Evolutionary conservation across 2,888 invertebrate species (phyloP).

Genomic region (Drosophila emarginata): DNA sequence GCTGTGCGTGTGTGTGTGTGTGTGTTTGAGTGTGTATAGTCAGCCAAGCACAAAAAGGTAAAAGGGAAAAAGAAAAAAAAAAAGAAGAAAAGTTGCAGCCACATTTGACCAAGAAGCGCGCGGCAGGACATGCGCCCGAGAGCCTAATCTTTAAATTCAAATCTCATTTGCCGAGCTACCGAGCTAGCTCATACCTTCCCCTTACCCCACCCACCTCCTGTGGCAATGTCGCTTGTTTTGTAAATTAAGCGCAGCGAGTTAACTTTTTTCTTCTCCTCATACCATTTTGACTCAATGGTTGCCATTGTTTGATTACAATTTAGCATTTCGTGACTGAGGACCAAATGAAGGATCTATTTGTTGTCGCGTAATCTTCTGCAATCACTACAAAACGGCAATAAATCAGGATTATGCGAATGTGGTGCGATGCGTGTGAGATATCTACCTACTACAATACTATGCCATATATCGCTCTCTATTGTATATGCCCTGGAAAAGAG

Average conservation of each 20-base stretch:
- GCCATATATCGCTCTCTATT: not conserved
- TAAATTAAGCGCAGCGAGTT: slow-evolving; percentile 72
- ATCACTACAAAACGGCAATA: slow-evolving; percentile 81
- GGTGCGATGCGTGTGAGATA: slow-evolving; percentile 76
- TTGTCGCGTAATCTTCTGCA: slow-evolving; percentile 80
- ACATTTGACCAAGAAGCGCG: slow-evolving; percentile 63
- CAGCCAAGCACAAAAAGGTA: slow-evolving; percentile 68
- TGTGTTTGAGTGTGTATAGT: too few species aligned
- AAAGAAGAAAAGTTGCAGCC: slow-evolving; percentile 56
- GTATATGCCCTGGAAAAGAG: not conserved
- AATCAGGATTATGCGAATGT: slow-evolving; percentile 82
- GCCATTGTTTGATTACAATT: slow-evolving; percentile 80
- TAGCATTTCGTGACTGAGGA: slow-evolving; percentile 79
- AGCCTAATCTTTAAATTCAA: slow-evolving; percentile 80
- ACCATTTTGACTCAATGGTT: slow-evolving; percentile 16
- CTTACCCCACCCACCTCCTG: slow-evolving; percentile 6
- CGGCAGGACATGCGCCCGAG: slow-evolving; percentile 63
- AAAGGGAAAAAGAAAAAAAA: slow-evolving; percentile 39
- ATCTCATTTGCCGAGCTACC: slow-evolving; percentile 71
- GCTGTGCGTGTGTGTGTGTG: slow-evolving; percentile 43
- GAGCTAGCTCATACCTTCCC: slow-evolving; percentile 26
- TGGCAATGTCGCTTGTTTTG: slow-evolving; percentile 43
- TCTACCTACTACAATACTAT: not conserved
- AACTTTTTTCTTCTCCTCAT: slow-evolving; percentile 40
- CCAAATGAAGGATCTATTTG: slow-evolving; percentile 80